These are phyloP conservation scores for Leptinotarsa texana DNA, from an alignment of 1,140 invertebrate genomes.

Conservation along the genomic window DNA sequence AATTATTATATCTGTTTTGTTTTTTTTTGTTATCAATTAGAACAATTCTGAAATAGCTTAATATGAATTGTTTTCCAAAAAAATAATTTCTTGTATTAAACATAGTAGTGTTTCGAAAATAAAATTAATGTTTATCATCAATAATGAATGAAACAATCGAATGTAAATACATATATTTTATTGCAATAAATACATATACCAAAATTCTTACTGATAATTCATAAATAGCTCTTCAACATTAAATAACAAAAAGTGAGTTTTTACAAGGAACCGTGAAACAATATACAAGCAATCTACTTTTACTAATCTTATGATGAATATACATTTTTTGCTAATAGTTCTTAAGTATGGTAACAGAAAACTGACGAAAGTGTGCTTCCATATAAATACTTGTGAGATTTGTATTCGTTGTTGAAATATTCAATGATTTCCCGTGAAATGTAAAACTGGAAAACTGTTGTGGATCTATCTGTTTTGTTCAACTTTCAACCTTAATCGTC, in stretches of 20 bases:
- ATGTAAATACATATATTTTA: constrained; percentile 33
- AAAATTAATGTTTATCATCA: too few species aligned
- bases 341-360: not conserved
- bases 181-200: constrained; percentile 37
- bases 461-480: too few species aligned
- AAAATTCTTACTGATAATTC: constrained; percentile 29
- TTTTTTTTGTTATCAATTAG: too few species aligned
- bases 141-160: not conserved
- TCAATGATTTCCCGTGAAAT: not conserved
- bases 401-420: not conserved
- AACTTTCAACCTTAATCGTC: too few species aligned
- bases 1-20: too few species aligned
- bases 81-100: too few species aligned
- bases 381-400: not conserved
- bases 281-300: constrained; percentile 20
- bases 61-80: too few species aligned
- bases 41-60: too few species aligned
- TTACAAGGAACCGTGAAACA: constrained; percentile 32
- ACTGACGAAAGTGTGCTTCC: not conserved
- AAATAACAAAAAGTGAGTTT: constrained; percentile 34
- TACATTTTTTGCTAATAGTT: not conserved
- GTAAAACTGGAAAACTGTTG: not conserved
- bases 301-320: not conserved
- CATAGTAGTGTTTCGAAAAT: too few species aligned
- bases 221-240: constrained; percentile 36